Evolutionary conservation across 1,140 invertebrate genomes (phyloP), one percentile per base, ranked within the genome.

Genomic region (Venustaconcha ellipsiformis): DNA sequence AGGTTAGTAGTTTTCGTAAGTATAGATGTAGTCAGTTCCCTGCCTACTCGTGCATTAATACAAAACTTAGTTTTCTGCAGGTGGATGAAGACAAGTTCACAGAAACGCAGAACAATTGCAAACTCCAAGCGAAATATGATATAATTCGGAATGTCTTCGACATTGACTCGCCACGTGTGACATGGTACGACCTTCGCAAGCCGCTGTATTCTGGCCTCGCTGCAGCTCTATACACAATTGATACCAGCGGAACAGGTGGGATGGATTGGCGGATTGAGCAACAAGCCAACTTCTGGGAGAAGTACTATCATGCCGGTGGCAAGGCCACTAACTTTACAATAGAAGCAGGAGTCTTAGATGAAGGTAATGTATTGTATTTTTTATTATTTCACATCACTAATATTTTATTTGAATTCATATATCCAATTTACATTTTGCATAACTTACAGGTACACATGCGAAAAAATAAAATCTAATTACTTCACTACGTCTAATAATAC

Each of bases 191-290:
- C 64, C 76, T 87, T 2, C 37, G 74, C 14, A 86, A 83, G 70
- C 87, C 87, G 8, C 71, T 88, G 15, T 84, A 84, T 69, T 87
- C 86, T 14, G 87, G 82, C 0, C 79, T 88, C 8, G 86, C 84
- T 14, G 85, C 86, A 14, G 71, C 84, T 15, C 82, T 88, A 1
- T 86, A 80, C 57, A 77, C 79, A 2, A 76, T 74, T 20, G 23
- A 74, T 26, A 59, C 13, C 5, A 56, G 14, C 6, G 59, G 69
- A 14, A 37, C 74, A 56, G 56, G 70, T 15, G 66, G 60, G 4
- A 68, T 81, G 1, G 68, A 70, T 20, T 80, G 82, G 80, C 72
- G 78, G 58, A 56, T 71, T 14, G 80, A 82, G 56, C 72, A 82
- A 57, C 82, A 83, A 60, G 82, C 70, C 4, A 65, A 75, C 3